phyloP scores from a whole-genome alignment of 2,113 vertebrate genomes.

The Coturnix japonica region DNA sequence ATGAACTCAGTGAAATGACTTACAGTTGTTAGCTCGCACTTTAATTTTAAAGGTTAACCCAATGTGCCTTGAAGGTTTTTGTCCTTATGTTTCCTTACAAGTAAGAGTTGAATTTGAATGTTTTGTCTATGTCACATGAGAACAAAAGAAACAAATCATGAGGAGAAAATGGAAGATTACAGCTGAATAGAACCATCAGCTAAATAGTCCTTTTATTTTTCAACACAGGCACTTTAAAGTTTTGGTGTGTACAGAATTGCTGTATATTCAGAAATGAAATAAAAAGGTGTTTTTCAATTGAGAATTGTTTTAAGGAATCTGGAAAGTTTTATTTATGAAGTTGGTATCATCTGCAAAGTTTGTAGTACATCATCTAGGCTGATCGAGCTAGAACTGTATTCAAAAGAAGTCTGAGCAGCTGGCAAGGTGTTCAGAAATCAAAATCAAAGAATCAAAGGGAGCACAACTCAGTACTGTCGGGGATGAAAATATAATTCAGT shows the following conservation, averaged over 20 bases:
- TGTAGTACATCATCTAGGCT: not conserved
- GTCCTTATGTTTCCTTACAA: not conserved
- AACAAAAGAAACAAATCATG: not conserved
- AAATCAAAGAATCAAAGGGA: conserved; percentile 20
- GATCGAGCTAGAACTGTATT: conserved; percentile 6
- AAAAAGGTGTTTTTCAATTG: not conserved
- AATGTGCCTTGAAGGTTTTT: conserved; percentile 1
- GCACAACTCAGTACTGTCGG: not conserved
- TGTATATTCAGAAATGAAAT: not conserved
- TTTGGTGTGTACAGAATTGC: not conserved
- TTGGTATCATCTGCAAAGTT: not conserved
- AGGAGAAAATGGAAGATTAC: conserved; percentile 2
- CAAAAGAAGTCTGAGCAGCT: conserved; percentile 1
- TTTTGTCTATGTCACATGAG: not conserved
- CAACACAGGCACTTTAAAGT: not conserved
- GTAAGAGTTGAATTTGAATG: not conserved
- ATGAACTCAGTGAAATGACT: not conserved
- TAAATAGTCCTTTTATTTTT: not conserved
- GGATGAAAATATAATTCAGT: not conserved
- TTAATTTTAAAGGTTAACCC: conserved; percentile 27
- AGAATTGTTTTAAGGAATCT: not conserved
- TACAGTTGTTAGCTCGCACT: not conserved
- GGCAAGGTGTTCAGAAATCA: not conserved
- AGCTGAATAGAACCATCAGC: not conserved
- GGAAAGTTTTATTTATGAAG: not conserved